Percentiles rank a stretch among this genome's conserved stretches.
These are phyloP conservation scores for Prunella strophiata DNA, from an alignment of 2,797 vertebrate genomes.

Conservation along the genomic window DNA sequence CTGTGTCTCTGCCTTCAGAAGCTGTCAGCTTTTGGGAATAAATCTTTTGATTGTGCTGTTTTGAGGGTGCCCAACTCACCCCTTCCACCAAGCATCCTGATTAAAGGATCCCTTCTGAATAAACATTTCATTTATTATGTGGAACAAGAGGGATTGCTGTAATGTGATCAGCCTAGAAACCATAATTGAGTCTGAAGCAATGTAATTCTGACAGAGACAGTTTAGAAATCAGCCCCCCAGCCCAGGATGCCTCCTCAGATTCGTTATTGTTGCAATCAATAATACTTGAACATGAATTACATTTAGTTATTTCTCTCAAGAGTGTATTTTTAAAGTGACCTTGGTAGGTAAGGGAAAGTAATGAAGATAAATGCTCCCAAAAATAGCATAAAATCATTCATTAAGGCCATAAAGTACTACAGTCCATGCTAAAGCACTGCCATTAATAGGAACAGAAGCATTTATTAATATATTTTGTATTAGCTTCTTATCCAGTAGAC, in stretches of 20 bases:
- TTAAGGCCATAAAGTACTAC: not conserved
- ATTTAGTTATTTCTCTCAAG: slow-evolving; percentile 10
- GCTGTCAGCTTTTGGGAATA: not conserved
- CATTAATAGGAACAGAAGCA: slow-evolving; percentile 10
- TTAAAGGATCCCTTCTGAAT: not conserved
- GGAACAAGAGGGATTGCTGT: not conserved
- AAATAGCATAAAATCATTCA: slow-evolving; percentile 11
- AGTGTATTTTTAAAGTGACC: slow-evolving; percentile 31
- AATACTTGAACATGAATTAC: not conserved
- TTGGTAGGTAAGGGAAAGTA: not conserved
- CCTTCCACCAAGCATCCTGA: not conserved
- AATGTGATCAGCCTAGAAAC: not conserved
- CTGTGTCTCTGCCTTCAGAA: not conserved
- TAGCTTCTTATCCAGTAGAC: not conserved
- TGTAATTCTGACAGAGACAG: not conserved
- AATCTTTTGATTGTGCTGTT: not conserved
- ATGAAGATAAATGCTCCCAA: not conserved
- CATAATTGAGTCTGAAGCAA: not conserved
- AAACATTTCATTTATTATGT: not conserved
- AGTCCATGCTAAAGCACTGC: not conserved
- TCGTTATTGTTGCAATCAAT: not conserved
- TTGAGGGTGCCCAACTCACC: not conserved
- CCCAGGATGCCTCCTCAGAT: slow-evolving; percentile 1
- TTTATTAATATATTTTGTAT: not conserved
- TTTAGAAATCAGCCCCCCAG: not conserved